phyloP scores from a whole-genome alignment of 2,888 invertebrate genomes.

The Dugesia japonica region DNA sequence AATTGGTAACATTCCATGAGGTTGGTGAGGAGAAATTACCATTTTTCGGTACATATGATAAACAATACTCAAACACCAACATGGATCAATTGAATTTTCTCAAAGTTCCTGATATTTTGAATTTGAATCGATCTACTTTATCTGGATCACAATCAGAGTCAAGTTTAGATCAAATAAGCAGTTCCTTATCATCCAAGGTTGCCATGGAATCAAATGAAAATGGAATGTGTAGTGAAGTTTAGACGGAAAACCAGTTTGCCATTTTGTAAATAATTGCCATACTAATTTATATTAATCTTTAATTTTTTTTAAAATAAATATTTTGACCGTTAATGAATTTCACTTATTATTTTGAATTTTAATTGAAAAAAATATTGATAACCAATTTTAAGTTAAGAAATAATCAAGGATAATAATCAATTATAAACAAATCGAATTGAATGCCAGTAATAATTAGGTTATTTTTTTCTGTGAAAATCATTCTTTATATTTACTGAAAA shows the following conservation, averaged over 20 bases:
- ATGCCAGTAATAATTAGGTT: no score
- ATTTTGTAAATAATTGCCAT: no score
- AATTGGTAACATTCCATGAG: not conserved
- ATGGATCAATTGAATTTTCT: conserved; percentile 7
- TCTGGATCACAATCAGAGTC: not conserved
- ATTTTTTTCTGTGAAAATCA: no score
- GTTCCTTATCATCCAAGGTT: not conserved
- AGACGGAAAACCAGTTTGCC: not conserved
- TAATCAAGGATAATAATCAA: no score
- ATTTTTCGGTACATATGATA: not conserved
- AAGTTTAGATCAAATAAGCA: conserved; percentile 1
- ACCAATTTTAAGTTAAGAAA: no score
- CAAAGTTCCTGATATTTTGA: not conserved
- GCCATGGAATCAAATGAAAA: conserved; percentile 1
- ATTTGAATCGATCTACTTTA: not conserved
- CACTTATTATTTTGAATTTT: no score
- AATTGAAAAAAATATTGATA: no score
- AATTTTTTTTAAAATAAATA: no score
- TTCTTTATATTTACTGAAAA: no score
- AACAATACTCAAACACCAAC: not conserved
- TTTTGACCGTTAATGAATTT: no score
- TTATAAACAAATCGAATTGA: no score
- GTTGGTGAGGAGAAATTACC: not conserved
- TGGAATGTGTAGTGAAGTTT: not conserved
- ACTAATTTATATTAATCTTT: no score